Evolutionary conservation across 2,113 vertebrate genomes (phyloP).

Genomic region (Zapornia atra): DNA sequence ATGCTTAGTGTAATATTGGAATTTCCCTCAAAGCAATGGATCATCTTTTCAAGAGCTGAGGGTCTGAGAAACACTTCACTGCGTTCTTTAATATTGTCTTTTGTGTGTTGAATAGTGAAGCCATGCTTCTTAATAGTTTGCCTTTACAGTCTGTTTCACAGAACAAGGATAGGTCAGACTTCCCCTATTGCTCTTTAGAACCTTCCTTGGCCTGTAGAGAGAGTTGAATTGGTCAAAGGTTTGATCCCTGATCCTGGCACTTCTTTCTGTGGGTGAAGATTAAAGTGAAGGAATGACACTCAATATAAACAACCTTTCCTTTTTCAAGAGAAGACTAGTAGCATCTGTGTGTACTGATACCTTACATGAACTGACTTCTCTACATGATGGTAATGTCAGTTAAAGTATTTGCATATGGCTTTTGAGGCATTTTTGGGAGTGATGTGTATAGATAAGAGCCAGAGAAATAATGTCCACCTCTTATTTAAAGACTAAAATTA

Average conservation of each 20-base stretch:
- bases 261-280: background rate
- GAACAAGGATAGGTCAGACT: background rate
- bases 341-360: background rate
- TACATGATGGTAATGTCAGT: background rate
- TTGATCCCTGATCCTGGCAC: background rate
- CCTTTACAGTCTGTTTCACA: background rate
- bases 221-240: conserved; percentile 11
- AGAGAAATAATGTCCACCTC: conserved; percentile 48
- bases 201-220: background rate
- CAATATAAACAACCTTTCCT: background rate
- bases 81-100: background rate
- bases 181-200: background rate
- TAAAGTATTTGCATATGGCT: background rate
- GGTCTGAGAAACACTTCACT: background rate
- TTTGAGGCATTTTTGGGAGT: conserved; percentile 53
- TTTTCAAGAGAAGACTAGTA: background rate
- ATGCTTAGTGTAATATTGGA: background rate
- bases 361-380: conserved; percentile 1
- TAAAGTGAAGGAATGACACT: background rate
- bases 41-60: background rate
- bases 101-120: background rate
- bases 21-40: background rate
- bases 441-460: conserved; percentile 46
- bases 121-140: background rate
- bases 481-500: background rate